Base-by-base conservation (phyloP, 2,797 vertebrate species). In the Parauchenoglanis punctatus region DNA sequence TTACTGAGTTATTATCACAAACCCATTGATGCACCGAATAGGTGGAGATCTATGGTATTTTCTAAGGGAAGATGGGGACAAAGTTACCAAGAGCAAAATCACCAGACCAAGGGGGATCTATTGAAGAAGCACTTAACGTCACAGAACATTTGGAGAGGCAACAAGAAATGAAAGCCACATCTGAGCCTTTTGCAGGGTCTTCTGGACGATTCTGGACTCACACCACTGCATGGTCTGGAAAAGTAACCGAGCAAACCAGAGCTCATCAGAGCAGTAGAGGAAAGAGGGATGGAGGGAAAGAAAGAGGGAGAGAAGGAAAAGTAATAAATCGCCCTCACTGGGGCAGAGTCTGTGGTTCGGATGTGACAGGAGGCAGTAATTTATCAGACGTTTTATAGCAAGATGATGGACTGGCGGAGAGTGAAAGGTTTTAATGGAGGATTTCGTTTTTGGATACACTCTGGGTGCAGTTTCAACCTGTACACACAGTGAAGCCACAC, bases 161-260 rank as follows among this genome's bases (percentile, higher is more conserved):
- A 84, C 83, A 89, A 89, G 91, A 87, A 92, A 88, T 90, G 78
- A 88, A 90, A 89, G 85, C 89, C 89, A 91, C 86, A 89, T 88
- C 88, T 90, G 87, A 85, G 84, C 75, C 54, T 85, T 91, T 88
- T 88, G 68, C 86, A 86, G 88, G 86, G 86, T 87, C 89, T 85
- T 88, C 78, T 83, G 88, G 85, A 84, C 52, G 75, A 86, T 85
- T 89, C 78, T 85, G 84, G 89, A 90, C 78, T 49, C 72, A 67
- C 87, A 85, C 84, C 81, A 87, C 76, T 72, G 63, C 88, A 65
- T 89, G 84, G 90, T 91, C 88, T 90, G 90, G 85, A 90, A 89
- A 86, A 90, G 73, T 86, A 86, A 85, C 90, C 84, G 59, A 86
- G 87, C 84, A 84, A 87, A 54, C 70, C 84, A 90, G 68, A 77